Conservation (phyloP, 1,140 invertebrate genomes). For the Linepithema humile region DNA sequence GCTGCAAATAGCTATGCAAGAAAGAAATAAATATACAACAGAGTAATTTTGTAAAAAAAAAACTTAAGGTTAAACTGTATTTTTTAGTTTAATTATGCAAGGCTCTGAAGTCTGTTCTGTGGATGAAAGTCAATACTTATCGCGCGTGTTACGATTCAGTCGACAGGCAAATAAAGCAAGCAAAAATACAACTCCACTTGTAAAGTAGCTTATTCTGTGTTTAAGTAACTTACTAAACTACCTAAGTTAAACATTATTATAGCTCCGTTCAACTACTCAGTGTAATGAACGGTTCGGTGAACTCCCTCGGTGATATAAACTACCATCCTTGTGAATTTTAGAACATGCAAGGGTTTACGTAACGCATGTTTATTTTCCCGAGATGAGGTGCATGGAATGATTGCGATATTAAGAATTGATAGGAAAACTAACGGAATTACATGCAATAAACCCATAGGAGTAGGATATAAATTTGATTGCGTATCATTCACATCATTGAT, state of each 20-base stretch:
- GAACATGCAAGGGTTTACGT: conserved; percentile 39
- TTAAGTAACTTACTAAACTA: conserved; percentile 22
- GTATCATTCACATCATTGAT: background rate
- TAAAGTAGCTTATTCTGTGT: conserved; percentile 7
- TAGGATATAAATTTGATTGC: background rate
- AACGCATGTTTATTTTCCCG: conserved; percentile 25
- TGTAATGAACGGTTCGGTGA: conserved; percentile 42
- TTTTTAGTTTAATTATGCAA: no score
- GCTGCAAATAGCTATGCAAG: no score
- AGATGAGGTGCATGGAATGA: background rate
- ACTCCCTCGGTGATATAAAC: conserved; percentile 1
- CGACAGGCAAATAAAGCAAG: background rate
- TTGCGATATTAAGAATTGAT: conserved; percentile 31
- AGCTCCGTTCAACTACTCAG: conserved; percentile 9
- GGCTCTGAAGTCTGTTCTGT: background rate
- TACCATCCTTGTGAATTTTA: conserved; percentile 29
- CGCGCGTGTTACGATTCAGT: background rate
- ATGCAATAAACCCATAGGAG: background rate
- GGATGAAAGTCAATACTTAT: background rate
- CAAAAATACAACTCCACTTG: background rate
- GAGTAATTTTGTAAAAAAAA: no score
- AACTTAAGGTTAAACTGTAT: no score
- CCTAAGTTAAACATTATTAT: conserved; percentile 37
- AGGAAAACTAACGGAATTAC: background rate
- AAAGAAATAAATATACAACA: no score